phyloP scores from a whole-genome alignment of 2,797 vertebrate genomes.

The Vultur gryphus region DNA sequence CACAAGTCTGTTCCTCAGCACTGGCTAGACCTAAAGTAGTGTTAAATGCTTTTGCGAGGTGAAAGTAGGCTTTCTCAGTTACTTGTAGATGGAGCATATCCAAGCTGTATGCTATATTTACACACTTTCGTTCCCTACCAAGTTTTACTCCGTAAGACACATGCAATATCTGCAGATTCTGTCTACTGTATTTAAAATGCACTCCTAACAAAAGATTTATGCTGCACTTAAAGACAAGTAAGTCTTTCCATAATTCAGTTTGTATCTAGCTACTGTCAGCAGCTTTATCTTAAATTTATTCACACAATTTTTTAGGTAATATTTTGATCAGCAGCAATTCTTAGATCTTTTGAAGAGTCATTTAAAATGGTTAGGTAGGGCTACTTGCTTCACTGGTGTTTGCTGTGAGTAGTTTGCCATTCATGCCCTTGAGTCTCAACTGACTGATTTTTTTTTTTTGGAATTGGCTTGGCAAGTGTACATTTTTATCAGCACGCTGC shows the following conservation, averaged over 20 bases:
- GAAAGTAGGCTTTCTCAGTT: constrained; percentile 4
- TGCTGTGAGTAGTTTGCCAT: not conserved
- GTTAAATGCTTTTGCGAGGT: constrained; percentile 31
- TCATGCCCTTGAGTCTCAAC: not conserved
- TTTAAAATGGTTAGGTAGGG: not conserved
- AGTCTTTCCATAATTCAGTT: not conserved
- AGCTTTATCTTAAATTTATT: not conserved
- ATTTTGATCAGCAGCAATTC: not conserved
- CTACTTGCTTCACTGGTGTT: not conserved
- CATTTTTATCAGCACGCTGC: not conserved
- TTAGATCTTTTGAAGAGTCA: not conserved
- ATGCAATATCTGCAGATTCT: not conserved
- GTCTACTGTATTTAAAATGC: not conserved
- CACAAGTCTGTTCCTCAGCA: not conserved
- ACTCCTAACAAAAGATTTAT: not conserved
- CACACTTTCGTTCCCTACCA: not conserved
- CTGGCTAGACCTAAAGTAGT: not conserved
- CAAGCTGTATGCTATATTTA: constrained; percentile 6
- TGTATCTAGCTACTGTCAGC: not conserved
- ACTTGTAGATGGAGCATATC: not conserved
- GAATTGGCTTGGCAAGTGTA: not conserved
- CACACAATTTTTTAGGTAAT: not conserved
- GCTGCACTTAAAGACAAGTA: not conserved
- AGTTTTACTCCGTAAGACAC: not conserved
- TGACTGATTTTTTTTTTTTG: not conserved